Percentiles rank a stretch among this genome's conserved stretches.
These are phyloP conservation scores for Hydrolagus colliei DNA, from an alignment of 2,797 vertebrate species.

Conservation along the genomic window DNA sequence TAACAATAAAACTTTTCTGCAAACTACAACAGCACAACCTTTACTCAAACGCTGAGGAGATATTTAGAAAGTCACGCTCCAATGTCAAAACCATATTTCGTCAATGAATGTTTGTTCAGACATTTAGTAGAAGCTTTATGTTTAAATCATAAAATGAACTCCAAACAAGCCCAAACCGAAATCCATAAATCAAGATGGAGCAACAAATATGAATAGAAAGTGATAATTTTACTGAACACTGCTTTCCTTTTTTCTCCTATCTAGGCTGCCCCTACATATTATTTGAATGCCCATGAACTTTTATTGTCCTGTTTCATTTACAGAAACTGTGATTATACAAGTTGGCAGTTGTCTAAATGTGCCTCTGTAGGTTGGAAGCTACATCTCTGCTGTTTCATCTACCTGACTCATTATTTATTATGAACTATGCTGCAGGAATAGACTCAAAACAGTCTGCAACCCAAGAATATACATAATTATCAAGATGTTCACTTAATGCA, in stretches of 20 bases:
- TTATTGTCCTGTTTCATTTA: neutral
- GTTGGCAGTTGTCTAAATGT: neutral
- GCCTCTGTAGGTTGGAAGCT: no score
- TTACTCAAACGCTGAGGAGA: neutral
- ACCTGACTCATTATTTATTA: neutral
- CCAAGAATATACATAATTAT: no score
- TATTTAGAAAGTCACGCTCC: neutral
- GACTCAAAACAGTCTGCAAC: no score
- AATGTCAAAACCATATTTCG: neutral
- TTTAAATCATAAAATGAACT: constrained; percentile 2
- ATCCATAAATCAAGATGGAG: neutral
- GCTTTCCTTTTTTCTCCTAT: neutral
- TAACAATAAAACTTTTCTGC: neutral
- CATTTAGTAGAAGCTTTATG: neutral
- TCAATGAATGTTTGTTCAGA: no score
- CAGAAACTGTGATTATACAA: neutral
- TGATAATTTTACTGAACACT: neutral
- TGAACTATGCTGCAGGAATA: no score
- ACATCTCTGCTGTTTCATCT: neutral
- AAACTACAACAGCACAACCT: neutral
- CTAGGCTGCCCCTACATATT: neutral
- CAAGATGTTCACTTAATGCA: no score
- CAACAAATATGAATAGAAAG: constrained; percentile 3
- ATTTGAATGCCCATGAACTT: neutral
- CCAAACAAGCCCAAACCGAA: neutral